phyloP scores from a whole-genome alignment of 2,888 invertebrate species.

The Agriopis aurantiaria region DNA sequence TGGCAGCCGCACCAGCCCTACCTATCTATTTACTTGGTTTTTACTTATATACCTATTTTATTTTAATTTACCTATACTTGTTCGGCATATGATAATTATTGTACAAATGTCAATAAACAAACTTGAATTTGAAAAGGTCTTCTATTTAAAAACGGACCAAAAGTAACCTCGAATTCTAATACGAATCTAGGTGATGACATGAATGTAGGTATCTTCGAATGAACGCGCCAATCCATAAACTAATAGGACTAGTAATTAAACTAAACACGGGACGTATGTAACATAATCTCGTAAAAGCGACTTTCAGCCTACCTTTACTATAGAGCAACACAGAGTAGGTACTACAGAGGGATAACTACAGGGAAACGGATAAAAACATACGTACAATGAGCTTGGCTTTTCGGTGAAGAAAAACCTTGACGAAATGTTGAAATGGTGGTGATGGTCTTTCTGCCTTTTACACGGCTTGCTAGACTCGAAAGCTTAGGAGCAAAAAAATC shows the following conservation, averaged over 20 bases:
- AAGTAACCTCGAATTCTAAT: background rate
- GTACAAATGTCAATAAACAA: too few relatives aligned
- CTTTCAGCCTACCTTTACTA: constrained; percentile 16
- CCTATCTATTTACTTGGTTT: too few relatives aligned
- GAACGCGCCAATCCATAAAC: background rate
- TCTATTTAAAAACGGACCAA: too few relatives aligned
- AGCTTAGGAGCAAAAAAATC: too few relatives aligned
- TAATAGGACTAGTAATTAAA: constrained; percentile 10
- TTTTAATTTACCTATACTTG: too few relatives aligned
- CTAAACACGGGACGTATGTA: constrained; percentile 3
- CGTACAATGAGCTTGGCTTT: background rate
- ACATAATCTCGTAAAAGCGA: constrained; percentile 18
- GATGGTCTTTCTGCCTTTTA: background rate
- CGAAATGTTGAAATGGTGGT: too few relatives aligned
- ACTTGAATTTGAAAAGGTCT: too few relatives aligned
- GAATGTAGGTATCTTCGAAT: background rate
- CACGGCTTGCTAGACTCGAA: background rate
- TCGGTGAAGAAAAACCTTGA: too few relatives aligned
- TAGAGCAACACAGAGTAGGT: background rate
- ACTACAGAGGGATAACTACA: constrained; percentile 7
- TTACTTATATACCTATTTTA: too few relatives aligned
- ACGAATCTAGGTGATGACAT: background rate
- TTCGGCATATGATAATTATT: too few relatives aligned
- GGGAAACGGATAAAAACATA: background rate
- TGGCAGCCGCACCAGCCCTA: too few relatives aligned